phyloP scores from a whole-genome alignment of 2,113 vertebrate species.

The Cebus imitator region DNA sequence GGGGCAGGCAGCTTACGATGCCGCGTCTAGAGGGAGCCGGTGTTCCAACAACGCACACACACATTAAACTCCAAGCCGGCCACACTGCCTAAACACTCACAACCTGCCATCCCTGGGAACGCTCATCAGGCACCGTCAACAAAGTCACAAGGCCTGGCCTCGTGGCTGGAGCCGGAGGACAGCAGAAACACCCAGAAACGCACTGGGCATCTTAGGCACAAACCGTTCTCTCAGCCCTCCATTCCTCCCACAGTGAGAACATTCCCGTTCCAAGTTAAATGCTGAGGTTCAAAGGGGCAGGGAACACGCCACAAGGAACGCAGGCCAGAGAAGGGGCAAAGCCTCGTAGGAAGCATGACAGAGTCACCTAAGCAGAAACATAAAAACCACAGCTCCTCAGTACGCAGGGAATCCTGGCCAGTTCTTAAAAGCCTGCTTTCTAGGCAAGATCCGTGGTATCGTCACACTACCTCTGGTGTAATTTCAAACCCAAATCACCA shows the following conservation, averaged over 20 bases:
- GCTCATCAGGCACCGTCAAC: fast-evolving
- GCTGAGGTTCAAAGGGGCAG: too few species aligned
- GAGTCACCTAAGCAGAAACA: fast-evolving
- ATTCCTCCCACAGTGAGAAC: too few species aligned
- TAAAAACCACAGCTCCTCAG: background rate
- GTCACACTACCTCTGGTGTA: too few species aligned
- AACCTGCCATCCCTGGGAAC: background rate
- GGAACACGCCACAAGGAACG: fast-evolving
- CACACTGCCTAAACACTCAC: fast-evolving
- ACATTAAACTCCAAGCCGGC: background rate
- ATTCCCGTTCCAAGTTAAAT: fast-evolving
- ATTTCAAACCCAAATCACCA: background rate
- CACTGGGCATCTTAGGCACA: too few species aligned
- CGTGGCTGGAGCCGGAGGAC: fast-evolving
- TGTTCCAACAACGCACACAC: background rate
- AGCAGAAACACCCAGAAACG: background rate
- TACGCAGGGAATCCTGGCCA: fast-evolving
- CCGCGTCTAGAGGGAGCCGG: background rate
- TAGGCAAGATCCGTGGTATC: fast-evolving
- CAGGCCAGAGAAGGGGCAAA: fast-evolving
- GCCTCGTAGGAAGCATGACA: background rate
- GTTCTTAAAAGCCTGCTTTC: background rate
- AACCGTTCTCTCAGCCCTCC: background rate
- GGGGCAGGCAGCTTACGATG: fast-evolving
- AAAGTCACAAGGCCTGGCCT: background rate